Conservation (phyloP, 2,888 invertebrate species). For the Noctua janthe region DNA sequence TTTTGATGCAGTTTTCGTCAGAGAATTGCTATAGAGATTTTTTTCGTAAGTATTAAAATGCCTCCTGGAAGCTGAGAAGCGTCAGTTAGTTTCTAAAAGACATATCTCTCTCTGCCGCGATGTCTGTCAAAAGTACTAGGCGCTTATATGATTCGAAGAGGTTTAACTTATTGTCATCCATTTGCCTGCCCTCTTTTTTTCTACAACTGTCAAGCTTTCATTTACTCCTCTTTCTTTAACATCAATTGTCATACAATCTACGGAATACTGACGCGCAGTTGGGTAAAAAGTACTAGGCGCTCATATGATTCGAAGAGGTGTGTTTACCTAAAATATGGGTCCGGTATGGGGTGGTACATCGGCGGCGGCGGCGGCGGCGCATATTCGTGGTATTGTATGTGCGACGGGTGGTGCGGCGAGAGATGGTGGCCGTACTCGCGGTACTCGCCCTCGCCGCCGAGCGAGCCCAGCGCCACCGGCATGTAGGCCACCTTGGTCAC, state of each 20-base stretch:
- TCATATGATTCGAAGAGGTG: slow-evolving; percentile 22
- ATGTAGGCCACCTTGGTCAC: slow-evolving; percentile 92
- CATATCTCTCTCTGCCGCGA: neutral
- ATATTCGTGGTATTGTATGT: slow-evolving; percentile 89
- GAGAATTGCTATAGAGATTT: neutral
- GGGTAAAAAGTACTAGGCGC: neutral
- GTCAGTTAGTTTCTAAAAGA: neutral
- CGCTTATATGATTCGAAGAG: neutral
- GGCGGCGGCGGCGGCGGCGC: slow-evolving; percentile 90
- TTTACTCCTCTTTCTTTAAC: neutral
- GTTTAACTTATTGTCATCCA: neutral
- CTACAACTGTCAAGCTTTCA: neutral
- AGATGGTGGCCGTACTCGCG: slow-evolving; percentile 87
- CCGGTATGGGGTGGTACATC: slow-evolving; percentile 85
- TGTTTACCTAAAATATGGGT: slow-evolving; percentile 86
- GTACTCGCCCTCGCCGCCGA: slow-evolving; percentile 92
- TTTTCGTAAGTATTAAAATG: neutral
- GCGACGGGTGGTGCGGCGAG: slow-evolving; percentile 87
- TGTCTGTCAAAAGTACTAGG: neutral
- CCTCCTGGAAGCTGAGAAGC: neutral
- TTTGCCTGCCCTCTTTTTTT: neutral
- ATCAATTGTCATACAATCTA: neutral
- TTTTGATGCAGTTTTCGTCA: neutral
- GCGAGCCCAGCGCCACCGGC: slow-evolving; percentile 92
- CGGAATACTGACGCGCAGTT: neutral